phyloP scores from a whole-genome alignment of 1,140 invertebrate species.

The Drosophila guanche region DNA sequence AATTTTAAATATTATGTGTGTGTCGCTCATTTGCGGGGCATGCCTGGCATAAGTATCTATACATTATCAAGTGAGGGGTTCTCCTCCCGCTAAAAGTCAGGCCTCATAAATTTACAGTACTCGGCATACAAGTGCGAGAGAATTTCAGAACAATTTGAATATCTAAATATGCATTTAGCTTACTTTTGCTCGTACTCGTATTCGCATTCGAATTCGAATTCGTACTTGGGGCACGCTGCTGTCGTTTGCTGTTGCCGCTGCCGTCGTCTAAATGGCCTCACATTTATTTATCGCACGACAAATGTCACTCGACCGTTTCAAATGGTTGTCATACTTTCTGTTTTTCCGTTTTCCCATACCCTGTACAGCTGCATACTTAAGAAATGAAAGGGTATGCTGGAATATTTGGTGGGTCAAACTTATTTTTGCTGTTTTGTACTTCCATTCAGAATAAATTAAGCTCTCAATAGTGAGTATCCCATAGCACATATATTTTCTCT shows the following conservation, averaged over 20 bases:
- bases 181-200: not conserved
- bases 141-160: slow-evolving; percentile 66
- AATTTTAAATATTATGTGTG: not conserved
- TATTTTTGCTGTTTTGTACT: slow-evolving; percentile 2
- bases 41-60: not conserved
- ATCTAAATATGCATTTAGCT: slow-evolving; percentile 68
- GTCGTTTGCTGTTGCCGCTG: slow-evolving; percentile 5
- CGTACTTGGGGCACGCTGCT: slow-evolving; percentile 20
- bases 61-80: not conserved
- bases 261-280: slow-evolving; percentile 63
- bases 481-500: slow-evolving; percentile 9
- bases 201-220: too few relatives aligned
- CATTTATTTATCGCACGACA: slow-evolving; percentile 73
- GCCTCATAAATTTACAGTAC: slow-evolving; percentile 20
- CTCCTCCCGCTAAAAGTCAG: not conserved
- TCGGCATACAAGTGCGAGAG: slow-evolving; percentile 41
- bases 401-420: too few relatives aligned
- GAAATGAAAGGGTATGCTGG: too few relatives aligned
- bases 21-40: slow-evolving; percentile 35
- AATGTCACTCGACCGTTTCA: slow-evolving; percentile 72
- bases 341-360: slow-evolving; percentile 4
- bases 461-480: too few relatives aligned
- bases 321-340: slow-evolving; percentile 44
- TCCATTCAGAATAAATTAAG: not conserved
- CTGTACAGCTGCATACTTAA: too few relatives aligned